Conservation (phyloP, 2,888 invertebrate genomes). For the Anthophora plumipes region DNA sequence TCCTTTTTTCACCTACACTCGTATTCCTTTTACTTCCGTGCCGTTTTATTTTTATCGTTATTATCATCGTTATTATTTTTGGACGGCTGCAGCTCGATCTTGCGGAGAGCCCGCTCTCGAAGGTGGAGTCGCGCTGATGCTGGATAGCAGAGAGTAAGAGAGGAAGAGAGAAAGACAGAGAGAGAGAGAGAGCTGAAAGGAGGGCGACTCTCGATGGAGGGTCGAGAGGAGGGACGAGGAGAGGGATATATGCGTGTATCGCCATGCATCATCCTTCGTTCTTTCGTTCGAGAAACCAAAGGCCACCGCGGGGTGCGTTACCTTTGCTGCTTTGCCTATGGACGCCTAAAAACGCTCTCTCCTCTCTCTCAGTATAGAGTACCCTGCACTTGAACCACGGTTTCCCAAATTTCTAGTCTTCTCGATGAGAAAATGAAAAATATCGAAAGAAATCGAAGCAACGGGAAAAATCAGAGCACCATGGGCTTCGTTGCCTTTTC, state of each 20-base stretch:
- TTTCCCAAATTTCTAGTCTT: no score
- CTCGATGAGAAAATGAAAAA: no score
- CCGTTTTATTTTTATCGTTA: constrained; percentile 74
- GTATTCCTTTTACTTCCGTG: constrained; percentile 33
- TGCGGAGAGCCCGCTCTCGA: constrained; percentile 68
- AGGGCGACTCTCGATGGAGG: constrained; percentile 36
- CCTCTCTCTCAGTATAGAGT: no score
- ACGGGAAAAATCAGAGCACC: no score
- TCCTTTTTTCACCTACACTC: constrained; percentile 10
- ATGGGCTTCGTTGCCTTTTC: no score
- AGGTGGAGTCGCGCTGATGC: constrained; percentile 71
- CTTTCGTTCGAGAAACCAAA: constrained; percentile 80
- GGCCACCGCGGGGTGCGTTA: constrained; percentile 84
- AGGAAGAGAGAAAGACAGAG: constrained; percentile 60
- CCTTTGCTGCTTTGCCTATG: constrained; percentile 80
- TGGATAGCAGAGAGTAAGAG: constrained; percentile 66
- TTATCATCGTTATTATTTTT: constrained; percentile 80
- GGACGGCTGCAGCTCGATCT: constrained; percentile 72
- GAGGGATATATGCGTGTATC: constrained; percentile 79
- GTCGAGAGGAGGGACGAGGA: constrained; percentile 43
- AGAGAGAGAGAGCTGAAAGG: constrained; percentile 57
- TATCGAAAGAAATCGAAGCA: no score
- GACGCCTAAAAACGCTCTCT: constrained; percentile 63
- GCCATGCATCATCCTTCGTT: constrained; percentile 84
- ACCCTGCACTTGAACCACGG: no score